phyloP scores from a whole-genome alignment of 2,888 invertebrate genomes.

The Euzetes globulus region DNA sequence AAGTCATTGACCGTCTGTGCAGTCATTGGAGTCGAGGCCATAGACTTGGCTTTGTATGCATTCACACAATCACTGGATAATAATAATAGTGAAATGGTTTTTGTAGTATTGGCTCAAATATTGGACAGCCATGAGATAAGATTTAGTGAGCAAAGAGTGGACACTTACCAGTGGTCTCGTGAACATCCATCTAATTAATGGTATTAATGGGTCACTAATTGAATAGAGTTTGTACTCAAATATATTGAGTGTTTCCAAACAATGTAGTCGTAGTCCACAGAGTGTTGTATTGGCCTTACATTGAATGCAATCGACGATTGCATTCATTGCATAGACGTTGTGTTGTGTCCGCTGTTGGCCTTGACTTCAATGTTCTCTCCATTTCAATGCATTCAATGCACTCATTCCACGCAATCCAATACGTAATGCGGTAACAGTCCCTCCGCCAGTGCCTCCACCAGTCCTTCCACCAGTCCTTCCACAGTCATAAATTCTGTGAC shows the following conservation, averaged over 20 bases:
- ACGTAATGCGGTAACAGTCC: neutral
- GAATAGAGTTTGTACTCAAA: neutral
- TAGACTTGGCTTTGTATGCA: neutral
- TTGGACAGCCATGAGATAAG: neutral
- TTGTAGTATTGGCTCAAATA: neutral
- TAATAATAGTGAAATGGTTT: neutral
- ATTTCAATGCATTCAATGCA: slow-evolving; percentile 18
- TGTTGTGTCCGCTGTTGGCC: neutral
- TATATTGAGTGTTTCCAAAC: slow-evolving; percentile 1
- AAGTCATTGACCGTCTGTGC: slow-evolving; percentile 6
- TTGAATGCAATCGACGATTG: neutral
- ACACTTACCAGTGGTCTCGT: neutral
- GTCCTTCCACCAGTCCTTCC: too few relatives aligned
- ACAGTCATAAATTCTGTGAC: neutral
- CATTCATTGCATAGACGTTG: neutral
- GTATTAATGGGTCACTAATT: slow-evolving; percentile 17
- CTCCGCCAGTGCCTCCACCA: neutral
- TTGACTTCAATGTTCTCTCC: slow-evolving; percentile 17
- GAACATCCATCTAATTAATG: neutral
- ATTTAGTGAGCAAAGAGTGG: neutral
- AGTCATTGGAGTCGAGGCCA: slow-evolving; percentile 3
- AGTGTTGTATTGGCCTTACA: slow-evolving; percentile 1
- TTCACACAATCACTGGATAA: neutral
- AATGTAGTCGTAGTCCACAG: neutral
- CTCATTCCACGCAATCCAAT: neutral